Conservation (phyloP, 2,888 invertebrate genomes). For the Phyllotreta striolata region DNA sequence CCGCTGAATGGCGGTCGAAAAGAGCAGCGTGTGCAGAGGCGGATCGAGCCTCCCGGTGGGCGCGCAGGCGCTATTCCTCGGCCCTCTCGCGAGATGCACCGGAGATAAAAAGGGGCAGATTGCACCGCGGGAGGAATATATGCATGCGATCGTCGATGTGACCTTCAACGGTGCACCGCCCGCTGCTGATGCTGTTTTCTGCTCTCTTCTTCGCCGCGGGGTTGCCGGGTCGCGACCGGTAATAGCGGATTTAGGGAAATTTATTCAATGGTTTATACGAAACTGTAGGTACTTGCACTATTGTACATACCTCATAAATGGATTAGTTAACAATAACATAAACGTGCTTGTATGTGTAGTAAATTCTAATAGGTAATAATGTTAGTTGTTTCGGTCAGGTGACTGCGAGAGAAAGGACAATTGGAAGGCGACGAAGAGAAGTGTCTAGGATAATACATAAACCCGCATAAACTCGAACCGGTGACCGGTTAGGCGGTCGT, state of each 20-base stretch:
- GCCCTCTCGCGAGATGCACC: constrained; percentile 48
- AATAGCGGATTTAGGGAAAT: neutral
- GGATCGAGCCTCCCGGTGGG: constrained; percentile 19
- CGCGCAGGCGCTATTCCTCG: constrained; percentile 35
- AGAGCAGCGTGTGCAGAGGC: constrained; percentile 11
- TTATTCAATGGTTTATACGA: neutral
- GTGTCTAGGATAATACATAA: constrained; percentile 11
- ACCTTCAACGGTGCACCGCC: constrained; percentile 48
- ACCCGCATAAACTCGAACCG: constrained; percentile 21
- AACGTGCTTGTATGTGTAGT: too few species aligned
- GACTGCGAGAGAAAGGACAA: too few species aligned
- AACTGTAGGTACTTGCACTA: too few species aligned
- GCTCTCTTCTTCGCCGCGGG: neutral
- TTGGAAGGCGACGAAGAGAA: constrained; percentile 2
- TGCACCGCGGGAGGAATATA: constrained; percentile 47
- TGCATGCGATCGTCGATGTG: constrained; percentile 47
- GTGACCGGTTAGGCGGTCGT: constrained; percentile 23
- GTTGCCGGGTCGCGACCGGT: constrained; percentile 5
- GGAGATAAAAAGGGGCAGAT: constrained; percentile 46
- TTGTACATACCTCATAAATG: too few species aligned
- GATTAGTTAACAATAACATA: too few species aligned
- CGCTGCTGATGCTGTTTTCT: constrained; percentile 26
- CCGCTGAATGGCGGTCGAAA: constrained; percentile 5
- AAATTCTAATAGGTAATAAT: too few species aligned
- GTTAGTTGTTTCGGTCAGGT: too few species aligned